phyloP scores from a whole-genome alignment of 2,888 invertebrate genomes.

The Cecidostiba fungosa region DNA sequence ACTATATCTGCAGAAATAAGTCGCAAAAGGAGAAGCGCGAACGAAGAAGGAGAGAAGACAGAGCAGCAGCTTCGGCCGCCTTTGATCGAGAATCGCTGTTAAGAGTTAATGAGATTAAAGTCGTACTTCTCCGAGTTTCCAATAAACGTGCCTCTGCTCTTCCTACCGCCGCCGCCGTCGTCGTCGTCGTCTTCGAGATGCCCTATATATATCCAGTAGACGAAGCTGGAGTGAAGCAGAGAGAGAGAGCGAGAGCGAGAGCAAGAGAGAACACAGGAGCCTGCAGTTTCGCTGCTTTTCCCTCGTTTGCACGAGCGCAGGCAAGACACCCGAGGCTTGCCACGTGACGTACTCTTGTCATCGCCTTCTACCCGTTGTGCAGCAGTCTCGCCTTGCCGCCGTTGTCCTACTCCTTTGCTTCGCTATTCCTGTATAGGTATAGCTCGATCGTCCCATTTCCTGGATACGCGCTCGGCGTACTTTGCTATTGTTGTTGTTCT shows the following conservation, averaged over 20 bases:
- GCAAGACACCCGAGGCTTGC: slow-evolving; percentile 34
- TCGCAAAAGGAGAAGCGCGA: not conserved
- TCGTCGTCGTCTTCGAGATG: not conserved
- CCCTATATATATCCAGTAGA: slow-evolving; percentile 16
- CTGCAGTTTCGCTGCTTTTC: not conserved
- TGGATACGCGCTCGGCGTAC: not conserved
- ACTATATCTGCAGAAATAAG: not conserved
- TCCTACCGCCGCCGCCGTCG: not conserved
- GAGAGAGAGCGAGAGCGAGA: not conserved
- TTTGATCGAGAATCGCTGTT: slow-evolving; percentile 62
- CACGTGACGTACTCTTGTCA: slow-evolving; percentile 32
- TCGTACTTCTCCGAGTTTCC: slow-evolving; percentile 58
- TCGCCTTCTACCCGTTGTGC: not conserved
- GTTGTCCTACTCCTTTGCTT: not conserved
- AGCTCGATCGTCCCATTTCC: not conserved
- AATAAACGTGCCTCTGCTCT: slow-evolving; percentile 56
- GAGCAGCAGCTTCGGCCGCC: slow-evolving; percentile 23
- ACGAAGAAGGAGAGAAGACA: not conserved
- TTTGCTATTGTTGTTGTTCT: slow-evolving; percentile 6
- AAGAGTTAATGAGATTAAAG: slow-evolving; percentile 65
- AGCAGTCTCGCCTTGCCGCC: not conserved
- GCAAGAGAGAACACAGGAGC: not conserved
- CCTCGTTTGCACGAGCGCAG: slow-evolving; percentile 21
- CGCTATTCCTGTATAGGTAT: not conserved
- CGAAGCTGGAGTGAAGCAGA: not conserved